Conservation (phyloP, 2,797 vertebrate genomes). For the Yasuhikotakia modesta region DNA sequence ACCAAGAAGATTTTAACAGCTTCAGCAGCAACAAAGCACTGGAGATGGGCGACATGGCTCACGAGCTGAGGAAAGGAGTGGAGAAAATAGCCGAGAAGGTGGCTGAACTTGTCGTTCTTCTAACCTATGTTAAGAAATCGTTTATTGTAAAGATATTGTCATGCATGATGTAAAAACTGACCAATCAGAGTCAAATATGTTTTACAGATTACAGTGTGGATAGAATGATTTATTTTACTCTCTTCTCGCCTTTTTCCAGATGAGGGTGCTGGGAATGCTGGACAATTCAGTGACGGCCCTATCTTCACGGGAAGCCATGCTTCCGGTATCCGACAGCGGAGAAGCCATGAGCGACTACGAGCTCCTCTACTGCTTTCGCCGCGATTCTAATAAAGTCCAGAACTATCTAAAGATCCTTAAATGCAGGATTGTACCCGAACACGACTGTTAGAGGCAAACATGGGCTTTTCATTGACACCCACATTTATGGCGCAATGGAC, state of each 20-base stretch:
- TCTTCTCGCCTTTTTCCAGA: slow-evolving; percentile 65
- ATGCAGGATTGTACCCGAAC: slow-evolving; percentile 79
- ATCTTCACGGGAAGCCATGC: slow-evolving; percentile 66
- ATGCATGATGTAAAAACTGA: no score
- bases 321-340: slow-evolving; percentile 59
- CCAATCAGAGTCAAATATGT: not conserved
- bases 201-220: not conserved
- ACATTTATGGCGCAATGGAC: slow-evolving; percentile 15
- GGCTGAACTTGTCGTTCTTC: slow-evolving; percentile 24
- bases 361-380: slow-evolving; percentile 84
- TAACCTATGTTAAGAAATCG: no score
- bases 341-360: slow-evolving; percentile 80
- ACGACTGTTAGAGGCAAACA: slow-evolving; percentile 72
- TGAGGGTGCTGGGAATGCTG: slow-evolving; percentile 81
- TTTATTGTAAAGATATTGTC: no score
- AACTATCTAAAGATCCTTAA: slow-evolving; percentile 87
- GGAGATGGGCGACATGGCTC: slow-evolving; percentile 82
- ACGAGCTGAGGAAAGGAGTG: slow-evolving; percentile 78
- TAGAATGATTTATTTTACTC: not conserved
- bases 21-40: slow-evolving; percentile 80
- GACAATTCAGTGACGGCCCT: slow-evolving; percentile 74
- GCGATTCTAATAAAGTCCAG: slow-evolving; percentile 85
- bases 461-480: not conserved
- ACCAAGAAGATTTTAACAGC: slow-evolving; percentile 71
- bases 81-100: slow-evolving; percentile 82